Evolutionary conservation across 2,113 vertebrate species (phyloP).

Genomic region (Pelodiscus sinensis): DNA sequence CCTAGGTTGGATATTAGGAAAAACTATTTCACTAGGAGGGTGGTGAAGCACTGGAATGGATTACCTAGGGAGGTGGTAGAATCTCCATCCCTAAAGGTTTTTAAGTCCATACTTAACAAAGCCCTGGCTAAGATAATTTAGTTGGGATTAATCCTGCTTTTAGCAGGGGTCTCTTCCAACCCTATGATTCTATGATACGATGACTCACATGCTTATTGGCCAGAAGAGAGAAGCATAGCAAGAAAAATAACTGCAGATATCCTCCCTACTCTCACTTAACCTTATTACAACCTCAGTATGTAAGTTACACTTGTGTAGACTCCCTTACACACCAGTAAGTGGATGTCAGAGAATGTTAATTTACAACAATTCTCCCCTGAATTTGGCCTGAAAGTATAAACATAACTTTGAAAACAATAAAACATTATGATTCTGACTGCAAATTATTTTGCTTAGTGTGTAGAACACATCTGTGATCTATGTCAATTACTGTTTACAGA

Average conservation of each 20-base stretch:
- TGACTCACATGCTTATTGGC: neutral
- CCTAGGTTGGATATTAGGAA: no score
- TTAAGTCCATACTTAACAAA: no score
- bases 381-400: constrained; percentile 30
- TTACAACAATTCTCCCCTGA: constrained; percentile 13
- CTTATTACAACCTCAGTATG: constrained; percentile 1
- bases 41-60: no score
- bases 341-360: constrained; percentile 53
- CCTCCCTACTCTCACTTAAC: constrained; percentile 34
- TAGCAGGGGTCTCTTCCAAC: no score
- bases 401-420: constrained; percentile 22
- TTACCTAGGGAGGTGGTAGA: no score
- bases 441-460: constrained; percentile 28
- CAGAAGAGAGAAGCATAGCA: neutral
- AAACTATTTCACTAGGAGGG: no score
- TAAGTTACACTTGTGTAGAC: constrained; percentile 40
- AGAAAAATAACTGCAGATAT: constrained; percentile 17
- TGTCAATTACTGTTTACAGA: constrained; percentile 51
- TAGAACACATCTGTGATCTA: constrained; percentile 46
- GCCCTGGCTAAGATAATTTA: no score
- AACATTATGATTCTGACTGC: constrained; percentile 19
- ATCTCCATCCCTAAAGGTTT: no score
- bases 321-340: constrained; percentile 39
- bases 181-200: neutral
- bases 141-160: no score